Evolutionary conservation across 2,797 vertebrate species (phyloP), one percentile per base, ranked within the genome.

Genomic region (Delichon dasypus): DNA sequence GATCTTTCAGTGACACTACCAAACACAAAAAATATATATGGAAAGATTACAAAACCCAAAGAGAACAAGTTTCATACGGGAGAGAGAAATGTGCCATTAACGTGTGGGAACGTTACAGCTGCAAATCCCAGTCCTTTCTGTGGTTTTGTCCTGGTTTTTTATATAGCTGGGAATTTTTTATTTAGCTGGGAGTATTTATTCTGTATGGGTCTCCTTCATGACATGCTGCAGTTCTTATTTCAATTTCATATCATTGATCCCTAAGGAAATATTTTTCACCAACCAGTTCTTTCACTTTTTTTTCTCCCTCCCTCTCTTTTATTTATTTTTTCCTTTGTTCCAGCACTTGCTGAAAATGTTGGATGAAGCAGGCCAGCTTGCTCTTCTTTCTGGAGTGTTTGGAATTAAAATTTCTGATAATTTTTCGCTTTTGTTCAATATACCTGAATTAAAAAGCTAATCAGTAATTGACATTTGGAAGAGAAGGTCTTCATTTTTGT

Each of bases 381-480:
- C n/a, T 88, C 14, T 45, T 77, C 20, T 57, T 93, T 77, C 70
- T 76, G 30, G 32, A 27, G 34, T 64, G 27, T 58, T 89, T 89
- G 72, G 67, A 91, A 83, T 83, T 38, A 74, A 80, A 60, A 44
- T 70, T 91, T 88, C 58, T 54, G 32, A 51, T 75, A 16, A 80
- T 83, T 95, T 95, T 91, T 90, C 88, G 47, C 66, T 88, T 34
- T 66, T 66, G 16, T 55, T 92, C 22, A 71, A 12, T 83, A 75
- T 25, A 67, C 32, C 66, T 79, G 80, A 82, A 55, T 79, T 66
- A 45, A 5, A 53, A 81, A 94, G 9, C 62, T 94, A 75, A 84
- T 76, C 29, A 47, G 27, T 65, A 50, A 88, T 58, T 78, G 70
- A 79, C 40, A 55, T 76, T 86, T 88, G 48, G 51, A 91, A 79